phyloP scores from a whole-genome alignment of 2,797 vertebrate species.

The Lacerta bilineata region DNA sequence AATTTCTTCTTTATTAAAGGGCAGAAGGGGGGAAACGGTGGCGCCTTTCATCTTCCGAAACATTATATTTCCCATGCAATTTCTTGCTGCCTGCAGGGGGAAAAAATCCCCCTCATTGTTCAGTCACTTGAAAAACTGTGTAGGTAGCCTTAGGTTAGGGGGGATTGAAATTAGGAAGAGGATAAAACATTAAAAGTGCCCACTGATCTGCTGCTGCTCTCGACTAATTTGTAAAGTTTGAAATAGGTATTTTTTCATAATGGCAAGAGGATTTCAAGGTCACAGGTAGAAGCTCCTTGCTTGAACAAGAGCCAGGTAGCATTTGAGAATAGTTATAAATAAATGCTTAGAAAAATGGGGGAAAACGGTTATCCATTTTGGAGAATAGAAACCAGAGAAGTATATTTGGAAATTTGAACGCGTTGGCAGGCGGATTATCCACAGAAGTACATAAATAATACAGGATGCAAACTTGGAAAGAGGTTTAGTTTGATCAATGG shows the following conservation, averaged over 20 bases:
- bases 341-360: not conserved
- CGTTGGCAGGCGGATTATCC: not conserved
- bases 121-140: not conserved
- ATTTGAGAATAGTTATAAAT: not conserved
- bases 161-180: not conserved
- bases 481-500: not conserved
- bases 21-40: conserved; percentile 18
- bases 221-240: conserved; percentile 14
- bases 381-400: not conserved
- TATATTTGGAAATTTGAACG: not conserved
- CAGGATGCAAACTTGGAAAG: not conserved
- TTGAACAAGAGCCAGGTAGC: not conserved
- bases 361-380: not conserved
- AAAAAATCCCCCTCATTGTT: not conserved
- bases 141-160: conserved; percentile 1
- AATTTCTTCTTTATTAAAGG: conserved; percentile 50
- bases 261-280: conserved; percentile 2
- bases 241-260: conserved; percentile 18
- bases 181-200: not conserved
- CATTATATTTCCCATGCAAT: conserved; percentile 27
- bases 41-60: conserved; percentile 32
- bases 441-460: not conserved
- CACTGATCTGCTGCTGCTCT: not conserved
- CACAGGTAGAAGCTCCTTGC: not conserved
- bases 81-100: conserved; percentile 28